These are phyloP conservation scores for Triops longicaudatus DNA, from an alignment of 1,140 invertebrate species.

Conservation along the genomic window DNA sequence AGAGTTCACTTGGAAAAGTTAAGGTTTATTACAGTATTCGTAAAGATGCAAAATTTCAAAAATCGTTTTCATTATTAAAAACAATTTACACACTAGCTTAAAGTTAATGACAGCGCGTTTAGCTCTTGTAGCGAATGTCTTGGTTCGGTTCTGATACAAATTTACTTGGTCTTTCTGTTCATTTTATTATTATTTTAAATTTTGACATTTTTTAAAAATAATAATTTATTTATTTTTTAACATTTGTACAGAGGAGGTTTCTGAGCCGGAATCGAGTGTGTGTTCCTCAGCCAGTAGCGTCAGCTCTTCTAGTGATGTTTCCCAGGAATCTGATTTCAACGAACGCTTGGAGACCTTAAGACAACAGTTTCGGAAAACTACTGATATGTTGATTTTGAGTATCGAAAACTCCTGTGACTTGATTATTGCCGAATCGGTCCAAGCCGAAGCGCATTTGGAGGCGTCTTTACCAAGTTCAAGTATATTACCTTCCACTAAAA, in stretches of 20 bases:
- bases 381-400: slow-evolving; percentile 29
- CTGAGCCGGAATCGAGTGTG: slow-evolving; percentile 30
- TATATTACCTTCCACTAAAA: neutral
- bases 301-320: slow-evolving; percentile 28
- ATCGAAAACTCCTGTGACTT: slow-evolving; percentile 23
- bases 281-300: slow-evolving; percentile 21
- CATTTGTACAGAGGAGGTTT: slow-evolving; percentile 32
- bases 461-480: neutral
- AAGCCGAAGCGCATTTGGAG: neutral
- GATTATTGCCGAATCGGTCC: neutral
- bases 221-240: neutral
- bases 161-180: too few relatives aligned
- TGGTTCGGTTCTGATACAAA: too few relatives aligned
- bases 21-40: too few relatives aligned
- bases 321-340: slow-evolving; percentile 33
- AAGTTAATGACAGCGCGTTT: too few relatives aligned
- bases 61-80: too few relatives aligned
- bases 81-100: too few relatives aligned
- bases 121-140: too few relatives aligned
- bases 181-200: too few relatives aligned
- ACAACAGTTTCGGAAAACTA: slow-evolving; percentile 34
- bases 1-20: too few relatives aligned
- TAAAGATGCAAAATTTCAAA: too few relatives aligned
- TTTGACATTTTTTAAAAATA: too few relatives aligned
- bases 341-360: slow-evolving; percentile 31